phyloP scores from a whole-genome alignment of 1,140 invertebrate species.

The Zaprionus tsacasi region DNA sequence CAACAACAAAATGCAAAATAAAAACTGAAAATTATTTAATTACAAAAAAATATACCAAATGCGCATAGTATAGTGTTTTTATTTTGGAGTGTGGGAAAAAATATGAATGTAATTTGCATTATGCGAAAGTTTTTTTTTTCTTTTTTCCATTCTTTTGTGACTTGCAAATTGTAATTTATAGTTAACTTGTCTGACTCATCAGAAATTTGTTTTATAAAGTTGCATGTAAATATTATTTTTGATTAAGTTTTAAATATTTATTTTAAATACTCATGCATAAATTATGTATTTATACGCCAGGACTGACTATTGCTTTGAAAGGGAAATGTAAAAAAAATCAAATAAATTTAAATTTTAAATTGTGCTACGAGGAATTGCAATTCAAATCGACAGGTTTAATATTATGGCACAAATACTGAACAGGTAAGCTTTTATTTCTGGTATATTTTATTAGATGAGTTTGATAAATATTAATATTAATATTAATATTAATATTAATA shows the following conservation, averaged over 20 bases:
- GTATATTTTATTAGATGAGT: too few species aligned
- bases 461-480: too few species aligned
- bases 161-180: slow-evolving; percentile 1
- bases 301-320: background rate
- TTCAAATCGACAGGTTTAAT: too few species aligned
- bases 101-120: background rate
- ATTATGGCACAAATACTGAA: background rate
- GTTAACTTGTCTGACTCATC: background rate
- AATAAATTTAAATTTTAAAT: background rate
- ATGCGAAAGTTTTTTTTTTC: background rate
- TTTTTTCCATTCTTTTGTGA: background rate
- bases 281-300: background rate
- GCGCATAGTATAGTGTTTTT: background rate
- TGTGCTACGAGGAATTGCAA: background rate
- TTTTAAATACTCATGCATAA: slow-evolving; percentile 4
- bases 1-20: slow-evolving; percentile 57
- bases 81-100: background rate
- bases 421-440: too few species aligned
- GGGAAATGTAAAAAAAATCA: background rate
- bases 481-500: too few species aligned
- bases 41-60: slow-evolving; percentile 41
- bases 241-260: slow-evolving; percentile 4
- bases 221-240: slow-evolving; percentile 1
- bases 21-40: slow-evolving; percentile 66
- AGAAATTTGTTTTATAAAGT: background rate